These are phyloP conservation scores for Chrysolina haemoptera DNA, from an alignment of 2,888 invertebrate species.

Conservation along the genomic window DNA sequence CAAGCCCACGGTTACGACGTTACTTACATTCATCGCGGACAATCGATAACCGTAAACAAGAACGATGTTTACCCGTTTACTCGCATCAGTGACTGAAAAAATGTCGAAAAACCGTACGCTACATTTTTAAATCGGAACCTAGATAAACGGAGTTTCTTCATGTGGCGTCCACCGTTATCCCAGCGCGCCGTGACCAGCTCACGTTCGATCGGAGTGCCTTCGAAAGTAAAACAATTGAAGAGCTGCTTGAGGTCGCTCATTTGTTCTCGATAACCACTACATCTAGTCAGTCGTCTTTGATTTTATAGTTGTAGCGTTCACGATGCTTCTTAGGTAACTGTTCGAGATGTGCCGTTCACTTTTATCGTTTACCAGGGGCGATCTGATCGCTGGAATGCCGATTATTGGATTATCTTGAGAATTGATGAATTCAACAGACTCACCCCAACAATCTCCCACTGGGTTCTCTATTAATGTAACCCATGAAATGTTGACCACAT, in stretches of 20 bases:
- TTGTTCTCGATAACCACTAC: conserved; percentile 45
- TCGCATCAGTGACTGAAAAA: conserved; percentile 31
- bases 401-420: too few relatives aligned
- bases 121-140: conserved; percentile 34
- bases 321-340: conserved; percentile 26
- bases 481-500: too few relatives aligned
- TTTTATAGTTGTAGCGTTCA: conserved; percentile 14
- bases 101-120: conserved; percentile 23
- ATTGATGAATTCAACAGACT: too few relatives aligned
- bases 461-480: too few relatives aligned
- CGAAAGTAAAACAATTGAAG: conserved; percentile 59
- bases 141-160: conserved; percentile 33
- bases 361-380: conserved; percentile 25
- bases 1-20: background rate
- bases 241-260: conserved; percentile 56
- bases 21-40: background rate
- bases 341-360: conserved; percentile 35
- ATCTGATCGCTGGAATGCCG: background rate
- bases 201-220: conserved; percentile 57
- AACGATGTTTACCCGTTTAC: conserved; percentile 27
- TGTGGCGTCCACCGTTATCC: conserved; percentile 54
- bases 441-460: too few relatives aligned
- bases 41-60: conserved; percentile 21
- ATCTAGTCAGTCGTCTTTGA: conserved; percentile 24
- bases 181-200: conserved; percentile 59